Percentiles rank a stretch among this genome's conserved stretches.
These are phyloP conservation scores for Cotesia congregata DNA, from an alignment of 2,888 invertebrate genomes.

Conservation along the genomic window DNA sequence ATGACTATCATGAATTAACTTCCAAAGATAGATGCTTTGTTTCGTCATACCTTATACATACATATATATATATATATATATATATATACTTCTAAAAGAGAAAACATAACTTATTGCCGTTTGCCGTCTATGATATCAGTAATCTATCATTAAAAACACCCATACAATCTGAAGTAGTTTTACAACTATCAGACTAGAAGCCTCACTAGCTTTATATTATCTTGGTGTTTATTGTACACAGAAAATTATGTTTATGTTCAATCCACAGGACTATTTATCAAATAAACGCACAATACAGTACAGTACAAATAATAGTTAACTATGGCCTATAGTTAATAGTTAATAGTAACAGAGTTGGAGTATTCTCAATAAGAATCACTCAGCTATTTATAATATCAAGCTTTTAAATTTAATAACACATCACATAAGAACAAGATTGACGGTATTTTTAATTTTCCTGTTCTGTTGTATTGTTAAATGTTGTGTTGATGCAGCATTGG, in stretches of 20 bases:
- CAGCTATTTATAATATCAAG: background rate
- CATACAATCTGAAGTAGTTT: slow-evolving; percentile 27
- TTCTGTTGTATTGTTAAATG: too few species aligned
- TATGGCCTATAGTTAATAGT: too few species aligned
- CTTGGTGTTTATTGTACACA: background rate
- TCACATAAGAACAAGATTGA: background rate
- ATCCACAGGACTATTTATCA: background rate
- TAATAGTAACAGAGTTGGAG: background rate
- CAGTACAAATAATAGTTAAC: background rate
- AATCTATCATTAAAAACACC: slow-evolving; percentile 50
- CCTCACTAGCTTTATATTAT: background rate
- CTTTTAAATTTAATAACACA: background rate
- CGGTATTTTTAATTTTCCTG: background rate
- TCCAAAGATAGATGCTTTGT: slow-evolving; percentile 45
- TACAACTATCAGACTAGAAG: background rate
- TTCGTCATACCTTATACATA: slow-evolving; percentile 38
- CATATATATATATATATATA: too few species aligned
- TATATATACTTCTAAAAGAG: slow-evolving; percentile 21
- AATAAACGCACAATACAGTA: background rate
- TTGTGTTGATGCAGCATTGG: background rate
- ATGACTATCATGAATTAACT: slow-evolving; percentile 37
- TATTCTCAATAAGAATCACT: background rate
- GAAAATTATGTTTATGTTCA: background rate
- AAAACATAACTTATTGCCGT: slow-evolving; percentile 40
- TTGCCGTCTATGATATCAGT: slow-evolving; percentile 46